Evolutionary conservation across 2,797 vertebrate species (phyloP).

Genomic region (Alexandromys oeconomus): DNA sequence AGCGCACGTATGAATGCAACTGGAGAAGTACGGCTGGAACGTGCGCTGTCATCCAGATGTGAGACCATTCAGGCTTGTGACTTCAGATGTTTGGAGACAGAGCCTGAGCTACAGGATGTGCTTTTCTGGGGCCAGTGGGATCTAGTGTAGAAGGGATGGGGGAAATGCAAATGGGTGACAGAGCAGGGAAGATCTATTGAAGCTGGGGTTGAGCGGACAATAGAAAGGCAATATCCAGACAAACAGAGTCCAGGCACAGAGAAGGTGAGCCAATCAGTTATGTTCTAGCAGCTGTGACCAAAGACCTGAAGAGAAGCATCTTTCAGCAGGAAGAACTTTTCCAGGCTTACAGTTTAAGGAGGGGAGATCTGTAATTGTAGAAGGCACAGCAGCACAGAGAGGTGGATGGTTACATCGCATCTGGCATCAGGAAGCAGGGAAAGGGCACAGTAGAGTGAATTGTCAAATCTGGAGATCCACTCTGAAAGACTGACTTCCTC

Average conservation of each 20-base stretch:
- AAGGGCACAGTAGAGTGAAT: not conserved
- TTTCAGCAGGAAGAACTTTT: not conserved
- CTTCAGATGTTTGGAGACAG: not conserved
- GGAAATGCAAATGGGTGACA: not conserved
- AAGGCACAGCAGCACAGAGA: accelerated
- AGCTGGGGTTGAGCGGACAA: not conserved
- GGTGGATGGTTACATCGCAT: not conserved
- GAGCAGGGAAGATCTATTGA: not conserved
- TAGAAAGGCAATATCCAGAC: not conserved
- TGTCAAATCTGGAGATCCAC: not conserved
- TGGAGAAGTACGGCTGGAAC: not conserved
- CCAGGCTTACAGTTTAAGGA: not conserved
- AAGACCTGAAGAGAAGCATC: not conserved
- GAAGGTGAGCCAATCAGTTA: not conserved
- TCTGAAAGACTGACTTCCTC: not conserved
- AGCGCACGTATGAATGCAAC: not conserved
- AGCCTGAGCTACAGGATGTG: not conserved
- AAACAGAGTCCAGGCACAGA: not conserved
- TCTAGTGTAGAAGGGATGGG: not conserved
- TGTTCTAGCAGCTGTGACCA: not conserved
- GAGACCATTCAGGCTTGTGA: not conserved
- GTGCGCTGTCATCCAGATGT: not conserved
- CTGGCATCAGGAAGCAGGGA: too few species aligned
- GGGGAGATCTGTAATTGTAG: not conserved
- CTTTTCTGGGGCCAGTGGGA: not conserved